These are phyloP conservation scores for Cisticola juncidis DNA, from an alignment of 2,113 vertebrate species.

Conservation along the genomic window DNA sequence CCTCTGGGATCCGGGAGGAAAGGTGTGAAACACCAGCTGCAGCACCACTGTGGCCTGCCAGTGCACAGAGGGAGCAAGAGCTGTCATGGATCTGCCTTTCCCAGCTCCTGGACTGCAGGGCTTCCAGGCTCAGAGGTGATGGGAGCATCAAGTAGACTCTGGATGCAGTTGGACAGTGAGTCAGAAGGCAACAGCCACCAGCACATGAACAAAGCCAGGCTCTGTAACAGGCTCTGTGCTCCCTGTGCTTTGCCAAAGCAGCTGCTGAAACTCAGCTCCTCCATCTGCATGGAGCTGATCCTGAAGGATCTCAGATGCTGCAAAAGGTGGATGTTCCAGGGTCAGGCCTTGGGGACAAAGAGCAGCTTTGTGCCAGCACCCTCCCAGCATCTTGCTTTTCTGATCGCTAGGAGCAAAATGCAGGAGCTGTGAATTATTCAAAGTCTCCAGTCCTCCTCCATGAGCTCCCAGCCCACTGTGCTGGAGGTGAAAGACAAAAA, in stretches of 20 bases:
- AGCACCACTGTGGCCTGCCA: neutral
- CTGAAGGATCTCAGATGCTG: neutral
- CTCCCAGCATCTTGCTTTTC: neutral
- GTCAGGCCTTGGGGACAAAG: neutral
- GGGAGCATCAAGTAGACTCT: neutral
- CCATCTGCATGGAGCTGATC: fast-evolving
- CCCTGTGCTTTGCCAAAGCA: neutral
- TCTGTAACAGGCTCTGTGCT: fast-evolving
- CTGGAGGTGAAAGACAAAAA: neutral
- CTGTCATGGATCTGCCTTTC: neutral
- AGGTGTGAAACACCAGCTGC: neutral
- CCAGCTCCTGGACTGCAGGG: neutral
- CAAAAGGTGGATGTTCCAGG: neutral
- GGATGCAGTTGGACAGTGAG: neutral
- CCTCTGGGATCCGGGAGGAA: fast-evolving
- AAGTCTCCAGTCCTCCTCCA: neutral
- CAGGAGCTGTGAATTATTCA: neutral
- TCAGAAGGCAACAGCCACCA: neutral
- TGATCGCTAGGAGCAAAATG: neutral
- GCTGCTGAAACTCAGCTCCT: neutral
- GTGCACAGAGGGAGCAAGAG: neutral
- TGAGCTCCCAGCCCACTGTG: neutral
- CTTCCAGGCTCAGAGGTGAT: fast-evolving
- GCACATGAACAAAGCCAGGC: neutral
- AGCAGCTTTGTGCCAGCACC: neutral